A percentile compares a stretch with the other conserved stretches of the same genome.
These are phyloP conservation scores for Macaria liturata DNA, from an alignment of 2,888 invertebrate genomes.

Conservation along the genomic window DNA sequence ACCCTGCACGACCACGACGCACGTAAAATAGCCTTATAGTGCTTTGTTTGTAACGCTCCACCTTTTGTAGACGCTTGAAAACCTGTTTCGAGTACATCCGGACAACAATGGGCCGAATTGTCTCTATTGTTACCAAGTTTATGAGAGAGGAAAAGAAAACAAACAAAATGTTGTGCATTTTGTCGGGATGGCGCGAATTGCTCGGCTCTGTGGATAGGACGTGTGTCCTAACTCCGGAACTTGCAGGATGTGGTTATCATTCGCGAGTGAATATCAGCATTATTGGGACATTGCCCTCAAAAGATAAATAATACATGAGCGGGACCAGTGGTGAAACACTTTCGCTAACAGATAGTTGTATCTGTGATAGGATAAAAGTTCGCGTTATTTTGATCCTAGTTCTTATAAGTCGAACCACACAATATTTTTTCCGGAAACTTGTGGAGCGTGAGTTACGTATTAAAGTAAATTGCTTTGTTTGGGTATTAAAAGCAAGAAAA, in stretches of 20 bases:
- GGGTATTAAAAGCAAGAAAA: too few species aligned
- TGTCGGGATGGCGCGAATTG: conserved; percentile 7
- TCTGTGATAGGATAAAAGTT: conserved; percentile 8
- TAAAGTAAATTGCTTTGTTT: too few species aligned
- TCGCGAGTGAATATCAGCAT: conserved; percentile 52
- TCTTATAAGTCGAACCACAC: too few species aligned
- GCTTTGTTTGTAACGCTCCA: conserved; percentile 56
- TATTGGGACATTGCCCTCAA: conserved; percentile 62
- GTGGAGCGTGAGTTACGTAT: too few species aligned
- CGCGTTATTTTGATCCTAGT: too few species aligned
- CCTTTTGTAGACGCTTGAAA: conserved; percentile 55
- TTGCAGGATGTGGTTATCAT: conserved; percentile 59
- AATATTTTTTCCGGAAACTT: too few species aligned
- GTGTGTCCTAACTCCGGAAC: conserved; percentile 30
- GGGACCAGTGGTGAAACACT: conserved; percentile 49
- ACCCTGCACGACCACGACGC: conserved; percentile 36
- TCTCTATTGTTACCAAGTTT: conserved; percentile 36
- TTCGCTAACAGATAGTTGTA: conserved; percentile 27
- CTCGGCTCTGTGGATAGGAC: conserved; percentile 11
- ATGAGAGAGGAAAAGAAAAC: conserved; percentile 21
- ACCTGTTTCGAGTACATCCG: conserved; percentile 56
- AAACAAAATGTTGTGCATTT: conserved; percentile 13
- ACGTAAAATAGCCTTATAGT: conserved; percentile 48
- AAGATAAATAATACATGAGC: conserved; percentile 59
- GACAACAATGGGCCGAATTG: conserved; percentile 52